Evolutionary conservation across 2,797 vertebrate genomes (phyloP).

Genomic region (Uromys caudimaculatus): DNA sequence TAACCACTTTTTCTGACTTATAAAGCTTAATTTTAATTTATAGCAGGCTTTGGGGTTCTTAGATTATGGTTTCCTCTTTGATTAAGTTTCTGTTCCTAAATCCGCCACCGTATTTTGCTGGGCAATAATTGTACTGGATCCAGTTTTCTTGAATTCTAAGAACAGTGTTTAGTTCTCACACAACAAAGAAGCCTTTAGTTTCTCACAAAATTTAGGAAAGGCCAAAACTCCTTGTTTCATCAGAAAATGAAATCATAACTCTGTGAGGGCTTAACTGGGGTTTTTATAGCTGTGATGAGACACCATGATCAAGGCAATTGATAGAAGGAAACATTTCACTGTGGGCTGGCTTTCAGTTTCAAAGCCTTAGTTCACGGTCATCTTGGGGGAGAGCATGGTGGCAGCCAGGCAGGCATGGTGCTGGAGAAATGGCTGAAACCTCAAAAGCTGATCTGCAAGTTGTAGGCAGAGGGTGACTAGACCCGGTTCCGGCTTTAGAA

Average conservation of each 20-base stretch:
- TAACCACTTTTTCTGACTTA: not conserved
- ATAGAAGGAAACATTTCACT: not conserved
- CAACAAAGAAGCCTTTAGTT: not conserved
- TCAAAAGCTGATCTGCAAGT: not conserved
- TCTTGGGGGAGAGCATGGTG: not conserved
- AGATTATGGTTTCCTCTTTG: not conserved
- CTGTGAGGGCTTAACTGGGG: not conserved
- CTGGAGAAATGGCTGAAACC: not conserved
- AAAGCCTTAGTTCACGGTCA: not conserved
- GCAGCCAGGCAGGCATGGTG: not conserved
- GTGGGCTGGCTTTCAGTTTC: not conserved
- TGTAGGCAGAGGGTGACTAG: not conserved
- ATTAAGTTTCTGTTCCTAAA: not conserved
- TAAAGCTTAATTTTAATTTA: not conserved
- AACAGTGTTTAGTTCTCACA: not conserved
- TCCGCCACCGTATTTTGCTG: not conserved
- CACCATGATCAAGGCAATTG: not conserved
- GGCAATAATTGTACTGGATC: not conserved
- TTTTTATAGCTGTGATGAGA: no score
- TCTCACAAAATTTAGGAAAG: conserved; percentile 13
- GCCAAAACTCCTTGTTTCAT: not conserved
- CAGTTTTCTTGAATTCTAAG: not conserved
- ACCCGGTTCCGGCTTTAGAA: not conserved
- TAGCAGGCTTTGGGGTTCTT: not conserved
- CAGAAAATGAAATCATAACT: conserved; percentile 45